Conservation (phyloP, 64 coral and sea anemone species). For the Porites lutea region DNA sequence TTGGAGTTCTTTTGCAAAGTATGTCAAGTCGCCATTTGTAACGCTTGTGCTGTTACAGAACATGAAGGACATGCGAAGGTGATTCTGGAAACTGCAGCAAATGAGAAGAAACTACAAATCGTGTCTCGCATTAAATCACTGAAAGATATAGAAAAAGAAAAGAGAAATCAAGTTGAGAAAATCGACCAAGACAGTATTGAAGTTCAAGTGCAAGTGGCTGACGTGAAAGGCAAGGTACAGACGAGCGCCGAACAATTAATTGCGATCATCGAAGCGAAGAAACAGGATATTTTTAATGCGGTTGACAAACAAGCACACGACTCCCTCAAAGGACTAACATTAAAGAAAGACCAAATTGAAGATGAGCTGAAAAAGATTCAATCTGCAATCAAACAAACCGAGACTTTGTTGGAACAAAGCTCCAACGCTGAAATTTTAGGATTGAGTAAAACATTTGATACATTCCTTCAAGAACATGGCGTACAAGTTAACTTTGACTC, state of each 20-base stretch:
- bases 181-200: no score
- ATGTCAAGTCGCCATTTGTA: no score
- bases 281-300: not conserved
- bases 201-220: no score
- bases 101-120: no score
- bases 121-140: no score
- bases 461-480: not conserved
- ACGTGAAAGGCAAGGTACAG: not conserved
- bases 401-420: not conserved
- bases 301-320: not conserved
- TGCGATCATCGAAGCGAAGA: not conserved
- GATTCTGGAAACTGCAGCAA: no score
- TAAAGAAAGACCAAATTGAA: not conserved
- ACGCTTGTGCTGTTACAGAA: no score
- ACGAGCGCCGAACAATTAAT: not conserved
- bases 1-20: no score
- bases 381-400: not conserved
- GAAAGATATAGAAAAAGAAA: no score
- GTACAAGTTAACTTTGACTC: not conserved
- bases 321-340: not conserved
- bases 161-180: no score
- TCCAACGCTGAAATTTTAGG: not conserved
- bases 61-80: no score
- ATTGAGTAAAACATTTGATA: not conserved
- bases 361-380: not conserved